Conservation (phyloP, 2,113 vertebrate species). For the Amphiprion percula region DNA sequence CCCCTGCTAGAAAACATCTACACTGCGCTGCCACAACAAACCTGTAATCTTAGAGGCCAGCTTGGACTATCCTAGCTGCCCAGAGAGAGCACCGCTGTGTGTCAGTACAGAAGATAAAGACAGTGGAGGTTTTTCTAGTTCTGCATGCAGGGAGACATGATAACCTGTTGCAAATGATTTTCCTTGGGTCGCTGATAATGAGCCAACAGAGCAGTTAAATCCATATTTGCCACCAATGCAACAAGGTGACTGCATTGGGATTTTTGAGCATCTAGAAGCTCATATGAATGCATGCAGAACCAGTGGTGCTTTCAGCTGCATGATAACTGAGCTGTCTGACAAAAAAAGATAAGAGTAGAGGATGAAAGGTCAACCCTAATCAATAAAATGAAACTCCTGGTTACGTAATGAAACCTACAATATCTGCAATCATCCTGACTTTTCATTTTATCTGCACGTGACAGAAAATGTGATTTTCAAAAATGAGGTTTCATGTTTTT, state of each 20-base stretch:
- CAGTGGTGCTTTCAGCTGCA: not conserved
- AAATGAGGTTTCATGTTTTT: too few species aligned
- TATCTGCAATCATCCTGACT: not conserved
- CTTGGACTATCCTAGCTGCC: conserved; percentile 8
- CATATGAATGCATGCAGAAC: not conserved
- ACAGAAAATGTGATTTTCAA: too few species aligned
- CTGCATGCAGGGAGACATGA: not conserved
- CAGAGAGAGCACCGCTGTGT: conserved; percentile 1
- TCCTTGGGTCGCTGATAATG: not conserved
- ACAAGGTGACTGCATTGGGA: not conserved
- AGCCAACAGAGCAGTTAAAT: not conserved
- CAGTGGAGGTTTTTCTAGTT: not conserved
- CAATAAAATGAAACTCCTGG: not conserved
- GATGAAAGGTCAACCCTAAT: conserved; percentile 10
- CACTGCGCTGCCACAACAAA: conserved; percentile 27
- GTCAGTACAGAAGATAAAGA: conserved; percentile 1
- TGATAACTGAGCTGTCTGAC: conserved; percentile 28
- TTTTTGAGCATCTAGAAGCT: conserved; percentile 2
- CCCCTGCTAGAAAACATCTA: conserved; percentile 6
- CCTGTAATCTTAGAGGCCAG: conserved; percentile 50
- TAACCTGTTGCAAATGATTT: not conserved
- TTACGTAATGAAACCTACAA: conserved; percentile 1
- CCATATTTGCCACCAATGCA: not conserved
- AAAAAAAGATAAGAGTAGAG: not conserved
- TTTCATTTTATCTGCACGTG: not conserved